phyloP scores from a whole-genome alignment of 2,888 invertebrate genomes.

The Pollenia angustigena region DNA sequence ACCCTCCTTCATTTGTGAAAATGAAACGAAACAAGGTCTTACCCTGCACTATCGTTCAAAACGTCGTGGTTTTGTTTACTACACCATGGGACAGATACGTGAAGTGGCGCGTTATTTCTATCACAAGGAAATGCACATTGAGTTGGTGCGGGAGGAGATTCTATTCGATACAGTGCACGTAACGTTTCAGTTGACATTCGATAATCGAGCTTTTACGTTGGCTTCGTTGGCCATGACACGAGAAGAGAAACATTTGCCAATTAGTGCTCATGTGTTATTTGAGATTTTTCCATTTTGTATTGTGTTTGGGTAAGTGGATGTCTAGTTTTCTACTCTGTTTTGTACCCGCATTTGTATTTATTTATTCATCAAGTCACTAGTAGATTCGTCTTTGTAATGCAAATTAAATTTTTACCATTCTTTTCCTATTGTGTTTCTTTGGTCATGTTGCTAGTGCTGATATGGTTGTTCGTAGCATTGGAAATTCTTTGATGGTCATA shows the following conservation, averaged over 20 bases:
- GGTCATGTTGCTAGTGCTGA: slow-evolving; percentile 87
- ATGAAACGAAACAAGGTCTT: slow-evolving; percentile 95
- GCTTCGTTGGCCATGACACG: slow-evolving; percentile 93
- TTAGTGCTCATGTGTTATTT: slow-evolving; percentile 94
- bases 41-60: slow-evolving; percentile 97
- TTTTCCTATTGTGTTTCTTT: slow-evolving; percentile 4
- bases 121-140: slow-evolving; percentile 96
- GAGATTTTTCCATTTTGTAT: slow-evolving; percentile 99
- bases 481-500: slow-evolving; percentile 95
- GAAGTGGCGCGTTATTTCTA: slow-evolving; percentile 97
- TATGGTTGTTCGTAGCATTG: slow-evolving; percentile 94
- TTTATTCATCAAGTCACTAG: neutral
- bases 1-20: slow-evolving; percentile 98
- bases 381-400: slow-evolving; percentile 20
- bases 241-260: slow-evolving; percentile 94
- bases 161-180: slow-evolving; percentile 96
- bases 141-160: slow-evolving; percentile 93
- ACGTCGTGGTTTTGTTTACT: slow-evolving; percentile 96
- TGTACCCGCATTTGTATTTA: neutral
- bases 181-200: slow-evolving; percentile 96
- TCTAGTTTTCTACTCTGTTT: no score
- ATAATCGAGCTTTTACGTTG: slow-evolving; percentile 95
- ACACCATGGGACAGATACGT: slow-evolving; percentile 98
- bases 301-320: slow-evolving; percentile 92
- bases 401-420: slow-evolving; percentile 10